Percentiles rank a stretch among this genome's conserved stretches.
Evolutionary conservation across 2,797 vertebrate genomes (phyloP).

Genomic region (Lutjanus argentimaculatus): DNA sequence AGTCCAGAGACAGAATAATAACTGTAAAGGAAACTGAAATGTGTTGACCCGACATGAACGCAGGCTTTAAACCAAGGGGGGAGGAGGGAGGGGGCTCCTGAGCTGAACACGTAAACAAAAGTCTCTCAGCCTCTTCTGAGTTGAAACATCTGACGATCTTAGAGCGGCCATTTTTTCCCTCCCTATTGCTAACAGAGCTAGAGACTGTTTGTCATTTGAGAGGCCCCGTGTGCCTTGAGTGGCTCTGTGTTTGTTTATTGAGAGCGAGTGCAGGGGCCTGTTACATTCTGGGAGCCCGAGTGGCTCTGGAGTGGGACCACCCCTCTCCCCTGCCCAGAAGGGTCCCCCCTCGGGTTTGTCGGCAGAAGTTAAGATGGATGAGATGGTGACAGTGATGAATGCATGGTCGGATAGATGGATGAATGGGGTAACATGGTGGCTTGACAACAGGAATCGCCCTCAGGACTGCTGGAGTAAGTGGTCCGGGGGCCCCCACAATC

Average conservation of each 20-base stretch:
- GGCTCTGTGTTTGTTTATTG: slow-evolving; percentile 87
- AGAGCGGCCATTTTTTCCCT: slow-evolving; percentile 43
- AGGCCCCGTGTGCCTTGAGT: slow-evolving; percentile 78
- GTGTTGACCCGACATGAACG: slow-evolving; percentile 60
- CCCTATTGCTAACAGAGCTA: slow-evolving; percentile 49
- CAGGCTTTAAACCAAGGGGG: slow-evolving; percentile 5
- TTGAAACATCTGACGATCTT: slow-evolving; percentile 69
- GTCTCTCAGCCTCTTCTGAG: slow-evolving; percentile 54
- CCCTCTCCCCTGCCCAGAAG: background rate
- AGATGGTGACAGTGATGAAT: slow-evolving; percentile 85
- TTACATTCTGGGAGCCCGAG: slow-evolving; percentile 76
- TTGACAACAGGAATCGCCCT: slow-evolving; percentile 77
- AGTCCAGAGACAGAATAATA: slow-evolving; percentile 69
- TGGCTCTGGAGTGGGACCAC: slow-evolving; percentile 75
- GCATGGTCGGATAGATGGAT: slow-evolving; percentile 78
- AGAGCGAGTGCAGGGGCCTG: slow-evolving; percentile 80
- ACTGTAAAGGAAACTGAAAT: slow-evolving; percentile 59
- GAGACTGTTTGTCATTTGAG: slow-evolving; percentile 81
- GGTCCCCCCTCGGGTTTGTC: slow-evolving; percentile 64
- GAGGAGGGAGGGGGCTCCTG: background rate
- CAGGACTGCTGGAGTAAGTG: slow-evolving; percentile 76
- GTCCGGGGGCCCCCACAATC: slow-evolving; percentile 48
- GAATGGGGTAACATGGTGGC: slow-evolving; percentile 84
- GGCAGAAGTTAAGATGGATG: slow-evolving; percentile 84
- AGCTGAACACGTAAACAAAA: slow-evolving; percentile 61